A percentile compares a stretch with the other conserved stretches of the same genome.
Evolutionary conservation across 1,140 invertebrate species (phyloP).

Genomic region (Riptortus pedestris): DNA sequence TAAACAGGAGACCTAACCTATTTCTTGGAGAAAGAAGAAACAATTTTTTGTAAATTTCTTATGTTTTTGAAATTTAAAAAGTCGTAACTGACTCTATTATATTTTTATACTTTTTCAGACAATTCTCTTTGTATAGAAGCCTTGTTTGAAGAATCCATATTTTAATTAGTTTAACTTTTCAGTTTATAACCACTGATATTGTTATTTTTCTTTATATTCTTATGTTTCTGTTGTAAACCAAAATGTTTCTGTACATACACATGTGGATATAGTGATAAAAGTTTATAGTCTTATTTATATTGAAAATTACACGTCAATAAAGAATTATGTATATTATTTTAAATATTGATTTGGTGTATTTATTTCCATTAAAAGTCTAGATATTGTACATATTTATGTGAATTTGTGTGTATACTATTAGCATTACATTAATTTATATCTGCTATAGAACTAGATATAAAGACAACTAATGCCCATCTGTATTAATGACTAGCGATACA

Average conservation of each 20-base stretch:
- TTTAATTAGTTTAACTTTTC: neutral
- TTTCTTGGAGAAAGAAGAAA: too few species aligned
- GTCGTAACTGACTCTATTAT: constrained; percentile 1
- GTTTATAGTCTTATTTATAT: constrained; percentile 2
- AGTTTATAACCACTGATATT: neutral
- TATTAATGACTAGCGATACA: neutral
- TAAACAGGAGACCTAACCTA: too few species aligned
- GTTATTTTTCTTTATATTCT: too few species aligned
- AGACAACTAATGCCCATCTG: constrained; percentile 11
- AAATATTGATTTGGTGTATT: constrained; percentile 24
- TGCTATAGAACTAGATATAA: constrained; percentile 8
- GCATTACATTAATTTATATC: constrained; percentile 8
- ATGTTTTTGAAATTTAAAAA: neutral
- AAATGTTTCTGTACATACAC: constrained; percentile 13
- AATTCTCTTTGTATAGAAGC: constrained; percentile 5
- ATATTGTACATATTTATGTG: constrained; percentile 27
- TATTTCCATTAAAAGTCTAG: constrained; percentile 22
- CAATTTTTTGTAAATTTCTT: too few species aligned
- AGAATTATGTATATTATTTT: constrained; percentile 23
- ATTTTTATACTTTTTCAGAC: constrained; percentile 10
- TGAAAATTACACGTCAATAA: neutral
- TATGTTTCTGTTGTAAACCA: too few species aligned
- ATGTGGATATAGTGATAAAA: constrained; percentile 3
- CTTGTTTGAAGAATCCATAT: constrained; percentile 1
- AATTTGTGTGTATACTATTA: constrained; percentile 26